phyloP scores from a whole-genome alignment of 1,140 invertebrate genomes.

The Dendroctonus ponderosae region DNA sequence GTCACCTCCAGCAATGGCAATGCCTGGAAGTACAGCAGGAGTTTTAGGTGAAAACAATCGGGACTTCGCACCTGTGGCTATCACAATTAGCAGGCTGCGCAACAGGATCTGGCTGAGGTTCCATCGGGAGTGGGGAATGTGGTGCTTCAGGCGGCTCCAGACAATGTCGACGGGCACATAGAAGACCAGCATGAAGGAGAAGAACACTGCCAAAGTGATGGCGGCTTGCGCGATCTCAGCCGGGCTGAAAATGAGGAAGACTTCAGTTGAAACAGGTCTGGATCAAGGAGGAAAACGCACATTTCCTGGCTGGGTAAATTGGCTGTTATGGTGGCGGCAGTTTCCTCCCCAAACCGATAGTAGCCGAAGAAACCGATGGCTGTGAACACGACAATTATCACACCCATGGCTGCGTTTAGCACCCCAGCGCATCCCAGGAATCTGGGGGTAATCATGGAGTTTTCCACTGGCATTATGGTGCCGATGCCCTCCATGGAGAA shows the following conservation, averaged over 20 bases:
- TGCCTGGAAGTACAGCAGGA: slow-evolving; percentile 57
- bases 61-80: slow-evolving; percentile 56
- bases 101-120: slow-evolving; percentile 66
- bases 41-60: no score
- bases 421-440: slow-evolving; percentile 81
- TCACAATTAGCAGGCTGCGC: slow-evolving; percentile 55
- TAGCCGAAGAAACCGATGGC: slow-evolving; percentile 83
- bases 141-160: slow-evolving; percentile 56
- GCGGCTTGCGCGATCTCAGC: slow-evolving; percentile 76
- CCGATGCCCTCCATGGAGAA: slow-evolving; percentile 78
- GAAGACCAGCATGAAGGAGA: slow-evolving; percentile 87
- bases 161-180: slow-evolving; percentile 82
- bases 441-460: slow-evolving; percentile 73
- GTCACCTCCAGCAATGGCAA: slow-evolving; percentile 73
- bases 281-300: slow-evolving; percentile 25
- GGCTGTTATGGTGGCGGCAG: slow-evolving; percentile 35
- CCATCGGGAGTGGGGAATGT: slow-evolving; percentile 56
- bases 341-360: slow-evolving; percentile 48
- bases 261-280: no score
- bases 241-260: slow-evolving; percentile 53
- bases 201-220: slow-evolving; percentile 82
- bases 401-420: slow-evolving; percentile 75
- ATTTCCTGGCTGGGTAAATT: slow-evolving; percentile 36
- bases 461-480: slow-evolving; percentile 86
- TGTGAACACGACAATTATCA: slow-evolving; percentile 70